Evolutionary conservation across 2,888 invertebrate genomes (phyloP), one percentile per base, ranked within the genome.

Genomic region (Cryptophagus acutangulus): DNA sequence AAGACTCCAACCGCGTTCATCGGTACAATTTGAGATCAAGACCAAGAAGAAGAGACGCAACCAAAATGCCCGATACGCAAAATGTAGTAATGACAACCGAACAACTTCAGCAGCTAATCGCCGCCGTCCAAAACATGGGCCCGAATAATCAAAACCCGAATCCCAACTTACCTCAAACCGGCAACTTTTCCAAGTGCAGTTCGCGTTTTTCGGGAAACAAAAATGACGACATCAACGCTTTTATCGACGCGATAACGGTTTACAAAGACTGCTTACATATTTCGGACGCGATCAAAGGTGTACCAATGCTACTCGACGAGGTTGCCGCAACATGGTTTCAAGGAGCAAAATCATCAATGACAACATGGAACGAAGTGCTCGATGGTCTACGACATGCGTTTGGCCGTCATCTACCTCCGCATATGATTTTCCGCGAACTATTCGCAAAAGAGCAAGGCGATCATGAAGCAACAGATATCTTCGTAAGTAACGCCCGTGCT

Each of bases 271-370:
- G 53, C 25, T 33, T 38, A 14, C 34, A 39, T 20, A 31, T 54
- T 3, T 37, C 46, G 4, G 49, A 20, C n/a, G 24, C 52, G 14
- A 31, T 51, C 14, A 33, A 30, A 9, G 54, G 51, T n/a, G 36
- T 55, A 17, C 45, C 51, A 2, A 49, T 55, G 49, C 40, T 54
- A 12, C 28, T 55, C 4, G 40, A 42, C 13, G 34, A 36, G n/a
- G 16, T 20, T 15, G 51, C 47, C 12, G 49, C 47, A 2, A 42
- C 46, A 8, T 55, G 53, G 48, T 52, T 31, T 30, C 51, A 52
- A 40, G 49, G 51, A 4, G 38, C 40, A 8, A 49, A 47, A 39
- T 2, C 12, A 8, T 18, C 36, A 6, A n/a, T 50, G 3, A 29
- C 15, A 8, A 34, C 43, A 12, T 51, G 41, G 43, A 24, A 42